These are phyloP conservation scores for Pocillopora damicornis DNA, from an alignment of 64 coral and sea anemone genomes.

Conservation along the genomic window DNA sequence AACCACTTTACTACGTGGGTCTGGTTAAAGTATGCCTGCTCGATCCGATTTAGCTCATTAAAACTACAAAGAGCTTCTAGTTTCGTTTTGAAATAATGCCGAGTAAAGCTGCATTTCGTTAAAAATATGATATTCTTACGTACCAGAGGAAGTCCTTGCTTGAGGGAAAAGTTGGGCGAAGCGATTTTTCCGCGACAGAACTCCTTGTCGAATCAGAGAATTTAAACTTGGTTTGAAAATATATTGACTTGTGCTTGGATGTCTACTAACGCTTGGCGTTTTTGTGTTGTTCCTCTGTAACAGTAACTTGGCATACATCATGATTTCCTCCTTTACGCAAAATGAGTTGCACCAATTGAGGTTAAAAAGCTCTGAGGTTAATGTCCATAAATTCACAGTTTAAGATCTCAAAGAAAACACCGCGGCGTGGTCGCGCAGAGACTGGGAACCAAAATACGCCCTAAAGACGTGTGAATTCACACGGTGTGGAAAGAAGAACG, in stretches of 20 bases:
- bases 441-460: neutral
- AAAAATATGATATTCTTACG: neutral
- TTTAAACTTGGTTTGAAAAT: neutral
- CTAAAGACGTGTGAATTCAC: neutral
- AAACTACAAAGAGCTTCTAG: too few species aligned
- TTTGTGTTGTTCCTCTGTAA: neutral
- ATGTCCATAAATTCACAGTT: neutral
- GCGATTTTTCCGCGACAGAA: neutral
- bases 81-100: too few species aligned
- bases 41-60: too few species aligned
- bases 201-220: neutral
- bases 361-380: neutral
- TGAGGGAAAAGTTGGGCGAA: conserved; percentile 1
- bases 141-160: neutral
- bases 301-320: neutral
- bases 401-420: neutral
- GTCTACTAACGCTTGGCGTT: neutral
- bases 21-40: too few species aligned
- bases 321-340: neutral
- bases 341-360: neutral
- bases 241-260: neutral
- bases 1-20: too few species aligned
- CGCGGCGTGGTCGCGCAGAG: neutral
- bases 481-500: neutral
- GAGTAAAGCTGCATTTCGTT: too few species aligned